These are phyloP conservation scores for Neodiprion lecontei DNA, from an alignment of 1,140 invertebrate species.

Conservation along the genomic window DNA sequence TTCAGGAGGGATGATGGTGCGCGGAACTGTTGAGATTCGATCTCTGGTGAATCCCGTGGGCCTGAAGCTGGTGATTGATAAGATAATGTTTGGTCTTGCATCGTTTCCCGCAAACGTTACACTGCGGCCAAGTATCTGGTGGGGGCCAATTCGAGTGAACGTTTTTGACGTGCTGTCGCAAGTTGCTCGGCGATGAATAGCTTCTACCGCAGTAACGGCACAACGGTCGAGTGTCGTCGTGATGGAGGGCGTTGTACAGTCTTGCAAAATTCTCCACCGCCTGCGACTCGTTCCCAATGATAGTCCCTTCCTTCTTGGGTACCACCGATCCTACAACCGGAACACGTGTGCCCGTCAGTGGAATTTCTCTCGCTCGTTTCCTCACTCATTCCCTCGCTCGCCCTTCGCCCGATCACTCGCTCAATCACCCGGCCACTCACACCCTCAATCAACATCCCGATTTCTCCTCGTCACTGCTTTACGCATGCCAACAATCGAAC, in stretches of 20 bases:
- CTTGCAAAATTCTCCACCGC: conserved; percentile 55
- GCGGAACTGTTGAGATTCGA: conserved; percentile 45
- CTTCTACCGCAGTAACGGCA: conserved; percentile 73
- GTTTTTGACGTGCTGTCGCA: conserved; percentile 76
- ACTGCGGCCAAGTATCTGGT: conserved; percentile 74
- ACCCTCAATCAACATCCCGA: conserved; percentile 5
- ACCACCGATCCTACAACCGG: conserved; percentile 63
- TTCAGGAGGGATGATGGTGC: no score
- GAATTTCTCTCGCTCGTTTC: conserved; percentile 29
- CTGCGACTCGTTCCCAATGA: conserved; percentile 47
- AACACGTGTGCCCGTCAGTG: conserved; percentile 54
- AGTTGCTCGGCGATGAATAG: conserved; percentile 74
- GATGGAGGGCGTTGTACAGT: conserved; percentile 54
- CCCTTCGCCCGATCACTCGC: conserved; percentile 11
- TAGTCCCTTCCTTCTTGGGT: conserved; percentile 53
- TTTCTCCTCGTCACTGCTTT: not conserved
- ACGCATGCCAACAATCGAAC: conserved; percentile 39
- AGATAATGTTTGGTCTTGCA: conserved; percentile 80
- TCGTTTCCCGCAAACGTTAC: conserved; percentile 75
- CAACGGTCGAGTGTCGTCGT: conserved; percentile 62
- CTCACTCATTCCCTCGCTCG: conserved; percentile 8
- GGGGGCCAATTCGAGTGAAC: conserved; percentile 73
- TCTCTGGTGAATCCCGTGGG: conserved; percentile 73
- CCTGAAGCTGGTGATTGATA: conserved; percentile 78
- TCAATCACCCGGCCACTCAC: conserved; percentile 26